These are phyloP conservation scores for Willisornis vidua DNA, from an alignment of 2,113 vertebrate genomes.

Conservation along the genomic window DNA sequence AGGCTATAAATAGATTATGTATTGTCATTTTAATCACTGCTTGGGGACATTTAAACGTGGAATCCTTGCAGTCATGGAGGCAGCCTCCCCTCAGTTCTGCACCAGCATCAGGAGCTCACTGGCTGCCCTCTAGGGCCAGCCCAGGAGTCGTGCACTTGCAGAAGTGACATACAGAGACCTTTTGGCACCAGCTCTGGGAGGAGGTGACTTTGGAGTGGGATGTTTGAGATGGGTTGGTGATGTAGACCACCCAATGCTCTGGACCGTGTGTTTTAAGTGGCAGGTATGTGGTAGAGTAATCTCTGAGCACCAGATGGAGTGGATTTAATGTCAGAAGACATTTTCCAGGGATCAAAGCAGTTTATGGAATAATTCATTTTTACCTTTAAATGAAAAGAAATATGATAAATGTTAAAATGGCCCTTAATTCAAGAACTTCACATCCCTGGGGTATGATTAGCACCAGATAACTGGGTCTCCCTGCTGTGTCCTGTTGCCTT, in stretches of 20 bases:
- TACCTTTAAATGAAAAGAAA: slow-evolving; percentile 50
- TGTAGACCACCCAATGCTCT: not conserved
- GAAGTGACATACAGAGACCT: not conserved
- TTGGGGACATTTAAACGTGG: not conserved
- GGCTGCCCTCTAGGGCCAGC: not conserved
- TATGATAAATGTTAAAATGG: slow-evolving; percentile 53
- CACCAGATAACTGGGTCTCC: slow-evolving; percentile 20
- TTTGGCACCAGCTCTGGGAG: not conserved
- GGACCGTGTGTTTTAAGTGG: not conserved
- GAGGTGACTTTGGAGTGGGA: not conserved
- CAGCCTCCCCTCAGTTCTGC: not conserved
- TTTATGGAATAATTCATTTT: slow-evolving; percentile 50
- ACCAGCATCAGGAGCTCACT: not conserved
- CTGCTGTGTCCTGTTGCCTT: slow-evolving; percentile 48
- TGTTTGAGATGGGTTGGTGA: not conserved
- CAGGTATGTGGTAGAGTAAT: not conserved
- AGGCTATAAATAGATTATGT: not conserved
- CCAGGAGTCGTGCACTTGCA: not conserved
- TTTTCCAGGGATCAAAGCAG: slow-evolving; percentile 40
- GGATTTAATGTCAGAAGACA: slow-evolving; percentile 15
- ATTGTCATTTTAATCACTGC: not conserved
- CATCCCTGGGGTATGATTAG: slow-evolving; percentile 48
- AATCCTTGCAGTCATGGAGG: not conserved
- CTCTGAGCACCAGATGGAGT: not conserved
- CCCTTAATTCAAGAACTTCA: slow-evolving; percentile 5